Evolutionary conservation across 2,797 vertebrate genomes (phyloP).

Genomic region (Periophthalmus magnuspinnatus): DNA sequence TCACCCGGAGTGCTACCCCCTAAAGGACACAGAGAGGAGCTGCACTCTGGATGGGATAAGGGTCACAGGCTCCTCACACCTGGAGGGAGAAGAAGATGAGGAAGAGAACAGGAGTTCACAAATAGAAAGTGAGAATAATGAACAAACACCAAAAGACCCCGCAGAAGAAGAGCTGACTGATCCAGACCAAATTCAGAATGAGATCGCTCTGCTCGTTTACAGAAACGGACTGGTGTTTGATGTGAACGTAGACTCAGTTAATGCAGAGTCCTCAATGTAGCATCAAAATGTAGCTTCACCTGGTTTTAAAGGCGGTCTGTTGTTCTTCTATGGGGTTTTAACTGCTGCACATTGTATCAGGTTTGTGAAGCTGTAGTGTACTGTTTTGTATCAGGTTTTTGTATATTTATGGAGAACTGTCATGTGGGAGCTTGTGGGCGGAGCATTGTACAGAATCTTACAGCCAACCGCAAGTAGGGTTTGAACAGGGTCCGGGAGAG

Average conservation of each 20-base stretch:
- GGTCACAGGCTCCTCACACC: background rate
- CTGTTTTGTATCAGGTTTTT: too few species aligned
- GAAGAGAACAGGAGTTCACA: constrained; percentile 16
- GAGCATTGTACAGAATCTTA: too few species aligned
- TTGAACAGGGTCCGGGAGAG: too few species aligned
- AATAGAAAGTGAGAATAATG: constrained; percentile 17
- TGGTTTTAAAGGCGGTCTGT: too few species aligned
- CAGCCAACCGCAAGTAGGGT: too few species aligned
- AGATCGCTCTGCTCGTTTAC: constrained; percentile 58
- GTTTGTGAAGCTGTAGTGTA: too few species aligned
- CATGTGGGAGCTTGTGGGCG: too few species aligned
- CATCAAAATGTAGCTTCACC: background rate
- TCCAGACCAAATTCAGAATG: constrained; percentile 40
- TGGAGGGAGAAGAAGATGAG: constrained; percentile 6
- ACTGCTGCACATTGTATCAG: too few species aligned
- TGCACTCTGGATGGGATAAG: background rate
- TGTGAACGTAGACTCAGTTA: constrained; percentile 46
- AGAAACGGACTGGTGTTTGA: constrained; percentile 70
- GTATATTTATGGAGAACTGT: too few species aligned
- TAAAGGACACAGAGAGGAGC: constrained; percentile 20
- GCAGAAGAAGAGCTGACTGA: constrained; percentile 31
- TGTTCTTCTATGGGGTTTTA: too few species aligned
- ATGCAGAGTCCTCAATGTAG: background rate
- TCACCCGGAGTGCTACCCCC: constrained; percentile 17
- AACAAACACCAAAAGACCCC: background rate